These are phyloP conservation scores for Rhagoletis pomonella DNA, from an alignment of 1,140 invertebrate species.

Conservation along the genomic window DNA sequence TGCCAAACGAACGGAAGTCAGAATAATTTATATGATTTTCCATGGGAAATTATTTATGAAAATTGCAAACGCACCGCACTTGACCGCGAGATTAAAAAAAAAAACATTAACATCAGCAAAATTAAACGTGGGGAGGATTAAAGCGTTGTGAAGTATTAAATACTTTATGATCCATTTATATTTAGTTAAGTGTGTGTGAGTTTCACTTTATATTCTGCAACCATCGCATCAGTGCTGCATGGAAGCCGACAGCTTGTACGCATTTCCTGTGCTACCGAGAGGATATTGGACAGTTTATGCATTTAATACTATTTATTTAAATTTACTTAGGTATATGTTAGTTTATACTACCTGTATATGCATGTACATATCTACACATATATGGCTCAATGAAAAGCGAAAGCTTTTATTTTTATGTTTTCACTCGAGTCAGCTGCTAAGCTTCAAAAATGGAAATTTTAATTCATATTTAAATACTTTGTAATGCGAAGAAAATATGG, in stretches of 20 bases:
- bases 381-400: no score
- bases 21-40: slow-evolving; percentile 44
- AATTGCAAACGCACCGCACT: slow-evolving; percentile 32
- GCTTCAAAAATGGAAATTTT: no score
- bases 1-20: slow-evolving; percentile 48
- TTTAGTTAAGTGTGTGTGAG: not conserved
- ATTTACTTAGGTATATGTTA: no score
- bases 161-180: not conserved
- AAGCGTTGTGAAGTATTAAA: slow-evolving; percentile 32
- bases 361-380: no score
- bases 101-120: not conserved
- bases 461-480: no score
- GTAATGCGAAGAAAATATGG: no score
- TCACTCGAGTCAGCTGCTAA: no score
- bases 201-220: slow-evolving; percentile 3
- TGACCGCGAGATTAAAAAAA: slow-evolving; percentile 43
- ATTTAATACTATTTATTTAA: no score
- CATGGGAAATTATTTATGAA: slow-evolving; percentile 49
- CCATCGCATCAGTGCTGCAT: not conserved
- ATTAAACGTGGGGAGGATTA: slow-evolving; percentile 2
- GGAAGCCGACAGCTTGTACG: slow-evolving; percentile 19
- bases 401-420: no score
- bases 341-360: no score
- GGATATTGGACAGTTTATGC: no score
- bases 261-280: not conserved